These are phyloP conservation scores for Staurois parvus DNA, from an alignment of 2,797 vertebrate genomes.

Conservation along the genomic window DNA sequence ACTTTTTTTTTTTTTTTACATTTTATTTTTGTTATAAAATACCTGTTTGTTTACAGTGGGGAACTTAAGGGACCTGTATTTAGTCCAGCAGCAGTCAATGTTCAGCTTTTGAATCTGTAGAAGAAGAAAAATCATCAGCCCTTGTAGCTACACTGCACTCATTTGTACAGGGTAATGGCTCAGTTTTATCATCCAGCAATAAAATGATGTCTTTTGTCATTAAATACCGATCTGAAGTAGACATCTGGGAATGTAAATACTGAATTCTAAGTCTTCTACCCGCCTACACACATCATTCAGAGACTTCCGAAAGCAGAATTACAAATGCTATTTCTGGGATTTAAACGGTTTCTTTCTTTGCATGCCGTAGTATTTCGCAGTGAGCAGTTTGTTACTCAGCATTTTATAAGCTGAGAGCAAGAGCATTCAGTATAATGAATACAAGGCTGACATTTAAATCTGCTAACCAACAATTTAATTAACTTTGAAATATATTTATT, in stretches of 20 bases:
- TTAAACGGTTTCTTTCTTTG: conserved; percentile 7
- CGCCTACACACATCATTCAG: conserved; percentile 50
- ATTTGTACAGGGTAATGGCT: conserved; percentile 29
- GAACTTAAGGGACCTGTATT: neutral
- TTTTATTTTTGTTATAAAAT: too few species aligned
- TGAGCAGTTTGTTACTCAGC: conserved; percentile 43
- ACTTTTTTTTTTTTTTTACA: too few species aligned
- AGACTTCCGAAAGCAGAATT: conserved; percentile 35
- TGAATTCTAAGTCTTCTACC: conserved; percentile 32
- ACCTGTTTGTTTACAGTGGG: neutral
- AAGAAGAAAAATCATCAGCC: neutral
- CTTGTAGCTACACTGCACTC: conserved; percentile 21
- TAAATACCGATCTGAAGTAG: conserved; percentile 46
- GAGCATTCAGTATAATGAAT: conserved; percentile 33
- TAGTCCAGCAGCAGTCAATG: neutral
- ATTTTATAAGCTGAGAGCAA: conserved; percentile 36
- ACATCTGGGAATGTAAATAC: conserved; percentile 43
- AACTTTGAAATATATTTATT: conserved; percentile 31
- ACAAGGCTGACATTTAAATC: conserved; percentile 52
- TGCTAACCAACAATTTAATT: conserved; percentile 37
- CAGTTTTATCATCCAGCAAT: conserved; percentile 48
- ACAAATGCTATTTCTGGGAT: conserved; percentile 30
- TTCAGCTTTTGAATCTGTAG: neutral
- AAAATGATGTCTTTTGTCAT: conserved; percentile 47
- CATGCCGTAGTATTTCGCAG: conserved; percentile 8